Conservation (phyloP, 2,888 invertebrate species). For the Neoaliturus tenellus region DNA sequence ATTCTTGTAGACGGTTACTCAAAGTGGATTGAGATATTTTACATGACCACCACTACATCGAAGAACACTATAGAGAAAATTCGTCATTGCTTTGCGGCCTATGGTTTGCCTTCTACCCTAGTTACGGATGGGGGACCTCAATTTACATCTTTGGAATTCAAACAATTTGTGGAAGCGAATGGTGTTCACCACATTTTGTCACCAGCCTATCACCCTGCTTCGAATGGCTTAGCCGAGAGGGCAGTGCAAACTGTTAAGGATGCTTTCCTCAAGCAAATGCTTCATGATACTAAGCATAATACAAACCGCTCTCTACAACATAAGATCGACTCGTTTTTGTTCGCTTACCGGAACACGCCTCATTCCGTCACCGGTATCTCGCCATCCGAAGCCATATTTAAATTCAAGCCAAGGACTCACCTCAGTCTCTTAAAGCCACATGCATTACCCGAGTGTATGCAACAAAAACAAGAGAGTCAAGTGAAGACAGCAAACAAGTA, state of each 20-base stretch:
- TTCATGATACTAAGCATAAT: neutral
- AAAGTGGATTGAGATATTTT: conserved; percentile 58
- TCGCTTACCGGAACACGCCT: conserved; percentile 64
- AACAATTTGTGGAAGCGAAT: conserved; percentile 15
- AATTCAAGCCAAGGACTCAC: neutral
- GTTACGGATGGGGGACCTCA: conserved; percentile 32
- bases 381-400: conserved; percentile 55
- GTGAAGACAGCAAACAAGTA: too few species aligned
- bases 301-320: conserved; percentile 60
- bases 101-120: neutral
- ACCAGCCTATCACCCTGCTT: conserved; percentile 63
- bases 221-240: conserved; percentile 68
- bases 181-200: conserved; percentile 15
- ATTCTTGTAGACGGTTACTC: conserved; percentile 52
- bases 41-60: neutral
- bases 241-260: conserved; percentile 64
- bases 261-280: conserved; percentile 55
- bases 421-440: neutral
- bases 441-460: too few species aligned
- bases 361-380: conserved; percentile 66
- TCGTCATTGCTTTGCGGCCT: neutral
- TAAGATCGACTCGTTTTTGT: conserved; percentile 61
- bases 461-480: too few species aligned
- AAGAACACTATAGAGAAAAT: conserved; percentile 4
- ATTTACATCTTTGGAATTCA: conserved; percentile 29